Base-by-base conservation (phyloP, 2,797 vertebrate species). In the Pelochelys cantorii region DNA sequence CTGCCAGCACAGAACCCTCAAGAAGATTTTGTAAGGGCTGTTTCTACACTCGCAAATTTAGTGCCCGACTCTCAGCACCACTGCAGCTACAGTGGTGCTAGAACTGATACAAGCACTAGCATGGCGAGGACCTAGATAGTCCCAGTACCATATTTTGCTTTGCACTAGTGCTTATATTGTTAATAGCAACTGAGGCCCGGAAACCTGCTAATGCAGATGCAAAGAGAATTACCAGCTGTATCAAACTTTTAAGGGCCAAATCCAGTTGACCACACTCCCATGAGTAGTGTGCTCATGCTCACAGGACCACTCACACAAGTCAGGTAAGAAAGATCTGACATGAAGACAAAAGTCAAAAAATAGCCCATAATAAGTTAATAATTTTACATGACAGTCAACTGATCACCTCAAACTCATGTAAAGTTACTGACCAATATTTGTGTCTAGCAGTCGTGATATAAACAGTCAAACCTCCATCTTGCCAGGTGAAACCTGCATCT, bases 261-360 rank as follows among this genome's bases (percentile, higher is more conserved):
- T 13, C 2, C 79, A 25, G 59, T 3, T 23, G 79, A 23, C 34
- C 53, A 3, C 11, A 37, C n/a, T 3, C 34, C 2, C 0, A 17
- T 0, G 5, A 83, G 3, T 0, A 3, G 53, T 0, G 1, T 60
- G 75, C 79, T 54, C 65, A 11, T 29, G 17, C 52, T 0, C 52
- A 3, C n/a, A 1, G 82, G 48, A n/a, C 0, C 22, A 0, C 31
- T 25, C 8, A 18, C 31, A 29, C 0, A 18, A 90, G 88, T 0
- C 0, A 0, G 14, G 29, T 84, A 81, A 75, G 87, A 65, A 78
- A 9, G 0, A 0, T 1, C 74, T 29, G 83, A 65, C 7, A 79
- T 62, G 74, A 15, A 4, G 7, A 17, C 29, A 20, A 81, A 68
- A 84, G 14, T 0, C 75, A 5, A 4, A 34, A 7, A 4, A 0